A percentile compares a stretch with the other conserved stretches of the same genome.
Evolutionary conservation across 2,113 vertebrate species (phyloP).

Genomic region (Psammodynastes pulverulentus): DNA sequence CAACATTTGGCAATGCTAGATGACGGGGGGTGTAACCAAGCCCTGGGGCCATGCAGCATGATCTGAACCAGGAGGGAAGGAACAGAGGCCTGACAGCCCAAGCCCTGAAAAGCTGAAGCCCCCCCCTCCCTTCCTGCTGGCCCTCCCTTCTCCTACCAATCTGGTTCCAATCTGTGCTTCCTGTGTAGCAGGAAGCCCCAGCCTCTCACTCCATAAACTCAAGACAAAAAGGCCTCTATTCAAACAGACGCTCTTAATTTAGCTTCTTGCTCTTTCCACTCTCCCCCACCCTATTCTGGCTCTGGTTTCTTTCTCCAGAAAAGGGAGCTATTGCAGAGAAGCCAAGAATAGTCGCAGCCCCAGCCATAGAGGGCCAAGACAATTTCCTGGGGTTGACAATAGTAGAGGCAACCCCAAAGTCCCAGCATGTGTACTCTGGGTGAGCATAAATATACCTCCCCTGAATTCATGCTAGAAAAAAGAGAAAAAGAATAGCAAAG

Average conservation of each 20-base stretch:
- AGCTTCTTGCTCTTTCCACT: constrained; percentile 43
- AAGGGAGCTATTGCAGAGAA: not conserved
- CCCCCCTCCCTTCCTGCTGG: constrained; percentile 40
- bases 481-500: not conserved
- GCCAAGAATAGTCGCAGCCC: constrained; percentile 7
- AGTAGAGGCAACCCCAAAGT: not conserved
- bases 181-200: constrained; percentile 81
- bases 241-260: constrained; percentile 62
- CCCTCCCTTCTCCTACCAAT: constrained; percentile 65
- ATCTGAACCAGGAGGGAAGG: constrained; percentile 11
- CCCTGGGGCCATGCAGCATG: constrained; percentile 11
- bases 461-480: not conserved
- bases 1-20: constrained; percentile 2
- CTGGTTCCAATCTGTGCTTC: constrained; percentile 83
- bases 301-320: constrained; percentile 20
- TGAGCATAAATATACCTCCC: not conserved
- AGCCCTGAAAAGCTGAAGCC: constrained; percentile 27
- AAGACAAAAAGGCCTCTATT: constrained; percentile 76
- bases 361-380: constrained; percentile 12
- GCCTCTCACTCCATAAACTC: constrained; percentile 74
- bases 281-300: constrained; percentile 22
- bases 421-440: not conserved
- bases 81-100: not conserved
- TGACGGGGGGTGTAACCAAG: constrained; percentile 1
- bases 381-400: not conserved